Base-by-base conservation (phyloP, 92 coral and sea anemone species). In the Epizoanthus illoricatus region DNA sequence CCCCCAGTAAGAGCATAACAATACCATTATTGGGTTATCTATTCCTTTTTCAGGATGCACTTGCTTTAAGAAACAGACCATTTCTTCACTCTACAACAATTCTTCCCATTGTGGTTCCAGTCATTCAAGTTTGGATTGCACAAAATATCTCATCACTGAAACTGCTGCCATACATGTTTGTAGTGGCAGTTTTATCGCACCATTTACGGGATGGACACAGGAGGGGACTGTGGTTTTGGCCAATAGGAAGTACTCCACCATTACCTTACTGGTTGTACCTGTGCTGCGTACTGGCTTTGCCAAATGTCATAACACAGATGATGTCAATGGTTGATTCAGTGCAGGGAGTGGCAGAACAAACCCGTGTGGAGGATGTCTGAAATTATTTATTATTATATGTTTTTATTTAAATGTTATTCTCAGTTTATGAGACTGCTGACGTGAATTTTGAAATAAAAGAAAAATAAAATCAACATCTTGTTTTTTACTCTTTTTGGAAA, bases 191-290 rank as follows among this genome's bases (percentile, higher is more conserved):
- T 23, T 60, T 89, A 13, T 95, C 98, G 17, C 98, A 95, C 63
- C 98, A 95, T 86, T 69, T 95, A 39, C 92, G 96, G 5, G 98
- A 95, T 85, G 96, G 97, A 5, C 86, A 85, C 39, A 90, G 98
- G 73, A 89, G 93, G 63, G 98, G 98, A 33, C 55, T 95, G 56
- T 95, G 98, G 98, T 93, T 91, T 83, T 95, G 98, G 98, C 98
- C 98, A 40, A 5, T 95, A 62, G 98, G 98, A 65, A 93, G 90
- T 36, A 93, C 96, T 7, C 92, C 90, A 67, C 91, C 98, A 15
- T 79, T 95, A 15, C 98, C 92, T 0, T 93, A 91, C 75, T 88
- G 98, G 95, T 57, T 91, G 40, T 95, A 91, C 67, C 79, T 95
- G 18, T 60, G 71, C 21, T 84, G 84, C 64, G 74, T 84, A 24